Evolutionary conservation across 2,888 invertebrate genomes (phyloP), one percentile per base, ranked within the genome.

Genomic region (Cephus nigrinus): DNA sequence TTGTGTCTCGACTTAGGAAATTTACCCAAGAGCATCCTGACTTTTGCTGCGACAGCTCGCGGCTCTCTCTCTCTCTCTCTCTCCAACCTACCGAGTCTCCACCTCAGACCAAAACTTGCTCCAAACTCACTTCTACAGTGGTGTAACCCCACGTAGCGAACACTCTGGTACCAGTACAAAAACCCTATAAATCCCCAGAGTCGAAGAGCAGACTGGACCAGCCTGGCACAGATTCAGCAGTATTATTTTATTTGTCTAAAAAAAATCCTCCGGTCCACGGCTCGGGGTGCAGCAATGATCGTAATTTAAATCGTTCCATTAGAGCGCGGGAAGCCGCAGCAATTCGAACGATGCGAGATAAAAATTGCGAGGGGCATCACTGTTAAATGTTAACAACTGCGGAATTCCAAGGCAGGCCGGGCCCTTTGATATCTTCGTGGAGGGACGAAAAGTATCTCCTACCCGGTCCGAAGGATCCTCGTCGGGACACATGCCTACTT

Each of bases 341-440:
- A 68, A 78, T 78, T 69, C 78, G 71, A 73, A 80, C 76, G 79
- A 80, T 80, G 83, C 76, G 80, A 81, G 81, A 82, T 82, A 84
- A 84, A 85, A 84, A 84, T 85, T 80, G 82, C 82, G 81, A 79
- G 80, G 80, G 82, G 84, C 82, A 86, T 86, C 84, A 82, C 83
- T 84, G 84, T 85, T 87, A 84, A 87, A 86, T 88, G 87, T 88
- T 88, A 87, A 88, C 87, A 87, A 88, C 85, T 85, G 82, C 81
- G 84, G 86, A 85, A 88, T 88, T 88, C 87, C 86, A 82, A 82
- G 79, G 83, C 82, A 81, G 85, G 82, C 72, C 81, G 80, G 81
- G 80, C 77, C 81, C 80, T 82, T 84, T 83, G 81, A 82, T 82
- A 82, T 80, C 80, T 74, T 77, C 78, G 78, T 79, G 77, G 80